phyloP scores from a whole-genome alignment of 2,888 invertebrate species.

The Synergus laeviventris region DNA sequence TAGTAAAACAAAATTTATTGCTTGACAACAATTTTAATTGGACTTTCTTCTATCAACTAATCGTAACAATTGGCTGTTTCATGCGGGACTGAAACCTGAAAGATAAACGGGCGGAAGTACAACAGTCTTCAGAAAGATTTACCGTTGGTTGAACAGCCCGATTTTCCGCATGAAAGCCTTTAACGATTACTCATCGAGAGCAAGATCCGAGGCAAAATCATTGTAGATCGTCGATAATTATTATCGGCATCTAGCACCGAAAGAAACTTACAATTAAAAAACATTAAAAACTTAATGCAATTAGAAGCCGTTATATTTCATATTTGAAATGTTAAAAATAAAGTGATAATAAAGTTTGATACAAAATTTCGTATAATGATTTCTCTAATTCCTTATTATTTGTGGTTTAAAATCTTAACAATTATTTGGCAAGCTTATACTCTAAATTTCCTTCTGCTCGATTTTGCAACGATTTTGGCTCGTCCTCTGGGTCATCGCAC shows the following conservation, averaged over 20 bases:
- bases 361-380: too few species aligned
- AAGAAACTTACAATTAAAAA: neutral
- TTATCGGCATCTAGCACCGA: neutral
- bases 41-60: neutral
- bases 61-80: neutral
- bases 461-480: constrained; percentile 58
- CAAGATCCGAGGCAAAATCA: too few species aligned
- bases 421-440: constrained; percentile 41
- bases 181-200: constrained; percentile 48
- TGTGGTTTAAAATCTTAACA: constrained; percentile 27
- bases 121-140: constrained; percentile 51
- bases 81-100: neutral
- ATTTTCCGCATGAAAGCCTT: constrained; percentile 61
- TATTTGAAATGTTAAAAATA: too few species aligned
- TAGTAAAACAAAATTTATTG: neutral
- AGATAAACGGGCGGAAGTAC: constrained; percentile 42
- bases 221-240: constrained; percentile 34
- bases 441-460: constrained; percentile 49
- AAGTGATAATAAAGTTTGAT: too few species aligned
- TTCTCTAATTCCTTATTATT: constrained; percentile 12
- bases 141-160: constrained; percentile 54
- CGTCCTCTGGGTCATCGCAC: constrained; percentile 47
- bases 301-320: too few species aligned
- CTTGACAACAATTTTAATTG: neutral
- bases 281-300: too few species aligned